These are phyloP conservation scores for Phalera bucephala DNA, from an alignment of 2,888 invertebrate genomes.

Conservation along the genomic window DNA sequence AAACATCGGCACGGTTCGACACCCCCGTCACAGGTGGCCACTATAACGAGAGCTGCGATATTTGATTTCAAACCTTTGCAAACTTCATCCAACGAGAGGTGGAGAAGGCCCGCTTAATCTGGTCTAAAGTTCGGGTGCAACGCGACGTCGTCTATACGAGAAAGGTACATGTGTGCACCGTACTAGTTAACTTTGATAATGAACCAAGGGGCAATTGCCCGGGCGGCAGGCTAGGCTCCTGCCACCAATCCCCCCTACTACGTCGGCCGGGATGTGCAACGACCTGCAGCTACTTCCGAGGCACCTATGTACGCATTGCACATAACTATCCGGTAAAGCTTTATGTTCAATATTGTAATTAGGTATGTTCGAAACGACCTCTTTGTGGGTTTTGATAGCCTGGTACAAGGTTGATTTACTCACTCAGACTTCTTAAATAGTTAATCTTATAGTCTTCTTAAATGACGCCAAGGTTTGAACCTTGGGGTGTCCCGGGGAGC, in stretches of 20 bases:
- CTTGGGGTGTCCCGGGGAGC: no score
- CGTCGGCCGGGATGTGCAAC: slow-evolving; percentile 59
- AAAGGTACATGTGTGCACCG: slow-evolving; percentile 55
- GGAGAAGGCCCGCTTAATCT: slow-evolving; percentile 41
- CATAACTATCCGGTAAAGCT: slow-evolving; percentile 10
- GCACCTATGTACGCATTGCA: slow-evolving; percentile 22
- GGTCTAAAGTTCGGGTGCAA: slow-evolving; percentile 39
- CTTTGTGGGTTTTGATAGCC: slow-evolving; percentile 8
- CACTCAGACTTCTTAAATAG: no score
- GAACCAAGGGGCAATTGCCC: slow-evolving; percentile 72
- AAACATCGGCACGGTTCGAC: slow-evolving; percentile 56
- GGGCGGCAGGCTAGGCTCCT: slow-evolving; percentile 41
- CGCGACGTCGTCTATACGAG: slow-evolving; percentile 32
- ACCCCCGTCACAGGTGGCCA: slow-evolving; percentile 44
- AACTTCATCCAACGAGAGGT: slow-evolving; percentile 22
- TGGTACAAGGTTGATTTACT: slow-evolving; percentile 14
- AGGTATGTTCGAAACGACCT: slow-evolving; percentile 1
- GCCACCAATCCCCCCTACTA: slow-evolving; percentile 44
- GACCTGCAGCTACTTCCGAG: slow-evolving; percentile 60
- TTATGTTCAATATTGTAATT: slow-evolving; percentile 14
- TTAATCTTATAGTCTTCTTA: no score
- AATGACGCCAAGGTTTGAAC: no score
- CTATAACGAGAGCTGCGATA: slow-evolving; percentile 44
- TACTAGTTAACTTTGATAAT: slow-evolving; percentile 82
- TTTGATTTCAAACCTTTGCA: slow-evolving; percentile 14